Base-by-base conservation (phyloP, 2,797 vertebrate genomes). In the Denticeps clupeoides region DNA sequence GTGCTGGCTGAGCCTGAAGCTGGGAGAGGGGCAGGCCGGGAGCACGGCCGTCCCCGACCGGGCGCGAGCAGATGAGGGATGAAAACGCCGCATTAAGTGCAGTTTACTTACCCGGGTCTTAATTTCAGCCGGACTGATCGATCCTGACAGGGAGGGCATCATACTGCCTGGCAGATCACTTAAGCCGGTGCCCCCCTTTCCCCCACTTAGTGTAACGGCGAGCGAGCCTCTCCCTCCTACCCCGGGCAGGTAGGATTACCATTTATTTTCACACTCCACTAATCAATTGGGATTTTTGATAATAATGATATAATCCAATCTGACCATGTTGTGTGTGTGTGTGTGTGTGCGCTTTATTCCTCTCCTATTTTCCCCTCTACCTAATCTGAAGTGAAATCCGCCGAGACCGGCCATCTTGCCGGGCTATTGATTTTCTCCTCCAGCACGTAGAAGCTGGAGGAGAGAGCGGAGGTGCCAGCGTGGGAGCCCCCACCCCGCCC, bases 91-190 rank as follows among this genome's bases (percentile, higher is more conserved):
- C 71, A 82, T 82, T 83, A 82, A 75, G 75, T 77, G 71, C 74
- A 79, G 81, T 84, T 82, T 82, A 74, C 73, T 80, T 78, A 79
- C 75, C 72, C 71, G 68, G n/a, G 72, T 76, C 74, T 81, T 83
- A 81, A 83, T 82, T 84, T 83, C 75, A 80, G 76, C 67, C 67
- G 72, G 78, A 75, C 70, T 82, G 81, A 84, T 84, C 77, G 80
- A 83, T 83, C 74, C 78, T 83, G 82, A 86, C 82, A 81, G 82
- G 51, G 71, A 77, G 80, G 80, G 77, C 80, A 82, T 72, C 72
- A 64, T 72, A 70, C 75, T 57, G 73, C 75, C 75, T 75, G 78
- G 75, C 77, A 77, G 77, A 81, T 79, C 80, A 82, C 81, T 84
- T 83, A 81, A 82, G 81, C 77, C 77, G 70, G 67, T 77, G 70